These are phyloP conservation scores for Montipora cactus DNA, from an alignment of 64 coral and sea anemone species.

Conservation along the genomic window DNA sequence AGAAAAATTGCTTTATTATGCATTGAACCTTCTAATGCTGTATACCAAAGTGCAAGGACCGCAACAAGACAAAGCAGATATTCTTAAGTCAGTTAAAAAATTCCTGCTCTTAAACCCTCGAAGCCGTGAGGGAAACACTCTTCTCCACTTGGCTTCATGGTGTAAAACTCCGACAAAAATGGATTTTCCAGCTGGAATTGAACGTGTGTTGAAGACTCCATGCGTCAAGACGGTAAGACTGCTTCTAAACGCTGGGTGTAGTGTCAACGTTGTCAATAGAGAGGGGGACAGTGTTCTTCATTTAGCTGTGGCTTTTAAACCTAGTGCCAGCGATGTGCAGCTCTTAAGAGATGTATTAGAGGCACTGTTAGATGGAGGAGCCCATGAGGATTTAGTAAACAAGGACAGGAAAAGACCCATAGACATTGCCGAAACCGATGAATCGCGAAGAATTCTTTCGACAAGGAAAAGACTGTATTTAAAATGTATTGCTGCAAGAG, in stretches of 20 bases:
- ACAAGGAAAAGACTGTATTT: constrained; percentile 36
- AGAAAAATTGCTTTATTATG: too few species aligned
- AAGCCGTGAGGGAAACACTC: not conserved
- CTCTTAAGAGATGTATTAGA: constrained; percentile 35
- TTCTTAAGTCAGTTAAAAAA: not conserved
- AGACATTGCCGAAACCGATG: constrained; percentile 38
- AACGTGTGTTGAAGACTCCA: constrained; percentile 12
- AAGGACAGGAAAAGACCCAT: constrained; percentile 26
- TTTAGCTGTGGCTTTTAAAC: not conserved
- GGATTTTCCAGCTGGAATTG: not conserved
- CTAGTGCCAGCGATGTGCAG: not conserved
- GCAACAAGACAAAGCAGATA: too few species aligned
- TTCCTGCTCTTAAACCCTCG: not conserved
- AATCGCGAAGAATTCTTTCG: constrained; percentile 41
- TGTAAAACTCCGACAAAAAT: not conserved
- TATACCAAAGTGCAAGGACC: too few species aligned
- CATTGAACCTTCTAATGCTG: too few species aligned
- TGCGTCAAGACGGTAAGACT: constrained; percentile 59
- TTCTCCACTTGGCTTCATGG: not conserved
- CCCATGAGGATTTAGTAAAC: constrained; percentile 54
- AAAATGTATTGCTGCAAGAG: constrained; percentile 17
- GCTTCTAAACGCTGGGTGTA: constrained; percentile 64
- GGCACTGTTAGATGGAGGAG: constrained; percentile 34
- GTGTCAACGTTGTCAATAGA: constrained; percentile 22
- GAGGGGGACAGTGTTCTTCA: constrained; percentile 71